Conservation (phyloP, 2,888 invertebrate species). For the Timema podura region DNA sequence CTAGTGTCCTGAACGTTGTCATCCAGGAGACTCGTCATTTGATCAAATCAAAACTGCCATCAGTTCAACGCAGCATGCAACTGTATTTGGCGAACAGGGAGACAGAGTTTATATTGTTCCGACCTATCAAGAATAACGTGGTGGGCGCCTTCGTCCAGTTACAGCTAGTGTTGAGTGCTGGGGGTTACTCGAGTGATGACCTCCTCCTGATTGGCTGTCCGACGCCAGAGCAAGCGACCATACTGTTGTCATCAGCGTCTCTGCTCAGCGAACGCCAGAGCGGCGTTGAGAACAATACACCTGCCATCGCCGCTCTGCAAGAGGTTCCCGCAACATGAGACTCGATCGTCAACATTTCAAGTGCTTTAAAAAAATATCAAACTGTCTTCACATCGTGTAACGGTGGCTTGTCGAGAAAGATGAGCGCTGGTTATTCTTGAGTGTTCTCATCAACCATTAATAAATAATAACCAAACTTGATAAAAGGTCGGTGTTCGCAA, state of each 20-base stretch:
- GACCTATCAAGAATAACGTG: conserved; percentile 90
- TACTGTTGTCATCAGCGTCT: conserved; percentile 60
- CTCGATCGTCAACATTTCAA: too few relatives aligned
- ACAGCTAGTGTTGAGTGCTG: conserved; percentile 67
- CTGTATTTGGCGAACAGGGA: conserved; percentile 94
- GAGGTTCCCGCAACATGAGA: not conserved
- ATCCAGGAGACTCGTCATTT: conserved; percentile 73
- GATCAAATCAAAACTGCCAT: conserved; percentile 74
- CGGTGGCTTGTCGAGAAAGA: too few relatives aligned
- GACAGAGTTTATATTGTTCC: conserved; percentile 93
- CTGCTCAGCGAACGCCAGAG: conserved; percentile 19
- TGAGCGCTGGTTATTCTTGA: too few relatives aligned
- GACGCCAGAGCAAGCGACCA: conserved; percentile 88
- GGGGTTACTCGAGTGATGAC: conserved; percentile 78
- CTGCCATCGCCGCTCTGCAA: not conserved
- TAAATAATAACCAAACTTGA: too few relatives aligned
- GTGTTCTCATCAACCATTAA: too few relatives aligned
- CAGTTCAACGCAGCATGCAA: conserved; percentile 84
- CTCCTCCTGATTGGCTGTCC: conserved; percentile 83
- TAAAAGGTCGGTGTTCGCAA: too few relatives aligned
- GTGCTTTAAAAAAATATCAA: too few relatives aligned
- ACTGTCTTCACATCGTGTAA: too few relatives aligned
- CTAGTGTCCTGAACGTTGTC: conserved; percentile 66
- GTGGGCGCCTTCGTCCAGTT: conserved; percentile 84
- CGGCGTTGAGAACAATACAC: too few relatives aligned